A percentile compares a stretch with the other conserved stretches of the same genome.
Evolutionary conservation across 2,888 invertebrate species (phyloP).

Genomic region (Pristionchus mayeri): DNA sequence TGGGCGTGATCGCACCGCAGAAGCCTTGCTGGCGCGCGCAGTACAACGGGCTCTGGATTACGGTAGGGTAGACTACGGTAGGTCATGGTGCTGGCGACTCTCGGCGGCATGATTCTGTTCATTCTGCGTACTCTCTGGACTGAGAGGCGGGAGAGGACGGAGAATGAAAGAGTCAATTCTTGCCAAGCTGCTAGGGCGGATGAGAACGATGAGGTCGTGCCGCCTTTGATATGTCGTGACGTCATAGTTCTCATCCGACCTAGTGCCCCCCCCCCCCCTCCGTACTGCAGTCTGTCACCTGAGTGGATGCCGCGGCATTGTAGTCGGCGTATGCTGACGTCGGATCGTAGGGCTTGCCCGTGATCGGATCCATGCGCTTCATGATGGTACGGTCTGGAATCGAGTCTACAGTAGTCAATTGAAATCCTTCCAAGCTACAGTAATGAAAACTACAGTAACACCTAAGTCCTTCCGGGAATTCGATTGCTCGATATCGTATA

Average conservation of each 20-base stretch:
- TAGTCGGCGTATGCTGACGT: neutral
- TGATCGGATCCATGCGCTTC: neutral
- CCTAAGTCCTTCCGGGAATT: neutral
- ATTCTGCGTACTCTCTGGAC: no score
- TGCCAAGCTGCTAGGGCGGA: no score
- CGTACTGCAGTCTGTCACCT: no score
- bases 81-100: neutral
- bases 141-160: no score
- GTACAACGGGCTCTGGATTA: conserved; percentile 35
- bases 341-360: neutral
- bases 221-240: no score
- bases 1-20: conserved; percentile 56
- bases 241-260: no score
- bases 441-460: neutral
- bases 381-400: neutral
- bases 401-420: neutral
- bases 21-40: conserved; percentile 55
- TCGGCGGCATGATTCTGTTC: neutral
- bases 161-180: no score
- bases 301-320: neutral
- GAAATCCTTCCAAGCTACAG: neutral
- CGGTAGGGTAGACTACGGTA: neutral
- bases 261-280: no score
- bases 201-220: no score
- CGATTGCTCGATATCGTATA: neutral